phyloP scores from a whole-genome alignment of 2,113 vertebrate genomes.

The Macquaria australasica region DNA sequence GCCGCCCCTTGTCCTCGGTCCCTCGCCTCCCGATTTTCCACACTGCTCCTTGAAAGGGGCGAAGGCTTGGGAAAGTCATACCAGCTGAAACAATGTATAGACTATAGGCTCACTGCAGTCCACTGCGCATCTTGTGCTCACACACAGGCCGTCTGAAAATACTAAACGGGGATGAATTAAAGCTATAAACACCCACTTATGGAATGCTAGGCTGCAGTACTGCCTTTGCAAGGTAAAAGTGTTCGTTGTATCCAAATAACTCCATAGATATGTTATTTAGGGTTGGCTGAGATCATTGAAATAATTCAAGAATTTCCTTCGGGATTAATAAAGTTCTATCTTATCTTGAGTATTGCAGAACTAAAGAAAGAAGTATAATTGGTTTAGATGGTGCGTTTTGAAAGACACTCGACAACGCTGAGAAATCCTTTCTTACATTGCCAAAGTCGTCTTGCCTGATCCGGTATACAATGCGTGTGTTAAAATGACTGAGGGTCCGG shows the following conservation, averaged over 20 bases:
- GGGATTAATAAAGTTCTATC: too few species aligned
- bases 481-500: constrained; percentile 43
- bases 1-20: constrained; percentile 83
- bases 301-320: too few species aligned
- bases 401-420: constrained; percentile 10
- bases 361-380: too few species aligned
- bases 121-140: constrained; percentile 56
- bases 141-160: constrained; percentile 25
- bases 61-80: constrained; percentile 82
- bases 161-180: neutral
- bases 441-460: constrained; percentile 21
- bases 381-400: neutral
- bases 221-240: neutral
- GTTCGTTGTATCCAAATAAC: neutral
- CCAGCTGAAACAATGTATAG: constrained; percentile 72
- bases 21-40: constrained; percentile 84
- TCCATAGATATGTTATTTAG: neutral
- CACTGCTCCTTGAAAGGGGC: constrained; percentile 78
- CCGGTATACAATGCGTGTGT: constrained; percentile 57
- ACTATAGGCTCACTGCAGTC: constrained; percentile 46
- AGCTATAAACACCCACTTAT: neutral
- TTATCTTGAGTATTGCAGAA: neutral
- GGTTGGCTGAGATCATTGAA: too few species aligned
- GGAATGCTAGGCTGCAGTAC: neutral
- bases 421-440: constrained; percentile 1